Percentiles rank a stretch among this genome's conserved stretches.
Conservation (phyloP, 2,888 invertebrate species). For the Catocala nupta region DNA sequence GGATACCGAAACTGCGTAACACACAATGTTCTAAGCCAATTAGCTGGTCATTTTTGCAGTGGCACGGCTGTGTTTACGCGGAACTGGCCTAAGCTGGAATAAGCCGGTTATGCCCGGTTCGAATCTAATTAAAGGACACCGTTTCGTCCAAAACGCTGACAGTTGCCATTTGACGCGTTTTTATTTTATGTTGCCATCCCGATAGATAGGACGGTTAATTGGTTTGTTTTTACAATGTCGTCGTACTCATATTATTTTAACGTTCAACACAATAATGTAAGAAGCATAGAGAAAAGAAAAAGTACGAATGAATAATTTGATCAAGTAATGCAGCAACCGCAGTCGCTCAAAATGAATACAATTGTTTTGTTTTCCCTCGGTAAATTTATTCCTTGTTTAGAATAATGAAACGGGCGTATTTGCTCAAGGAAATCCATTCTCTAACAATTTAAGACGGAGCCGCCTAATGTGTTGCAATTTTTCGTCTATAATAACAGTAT, state of each 20-base stretch:
- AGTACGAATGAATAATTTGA: constrained; percentile 78
- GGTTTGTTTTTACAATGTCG: constrained; percentile 66
- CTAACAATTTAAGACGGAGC: constrained; percentile 80
- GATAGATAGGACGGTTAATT: constrained; percentile 70
- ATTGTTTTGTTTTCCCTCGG: constrained; percentile 84
- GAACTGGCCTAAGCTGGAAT: constrained; percentile 80
- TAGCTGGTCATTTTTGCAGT: constrained; percentile 85
- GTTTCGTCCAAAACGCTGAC: constrained; percentile 83
- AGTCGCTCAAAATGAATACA: constrained; percentile 82
- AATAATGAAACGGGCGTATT: constrained; percentile 84
- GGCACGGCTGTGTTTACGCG: constrained; percentile 74
- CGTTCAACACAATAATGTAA: constrained; percentile 46
- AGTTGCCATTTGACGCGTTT: constrained; percentile 78
- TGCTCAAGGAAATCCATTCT: constrained; percentile 82
- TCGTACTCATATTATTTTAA: constrained; percentile 53
- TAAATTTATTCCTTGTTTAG: constrained; percentile 85
- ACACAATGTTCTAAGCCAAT: constrained; percentile 84
- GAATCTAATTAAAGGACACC: constrained; percentile 86
- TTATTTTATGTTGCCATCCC: constrained; percentile 66
- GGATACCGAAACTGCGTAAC: constrained; percentile 81
- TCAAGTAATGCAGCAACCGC: constrained; percentile 82
- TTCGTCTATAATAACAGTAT: constrained; percentile 77
- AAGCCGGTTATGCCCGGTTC: constrained; percentile 84
- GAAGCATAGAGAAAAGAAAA: constrained; percentile 55
- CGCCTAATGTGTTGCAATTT: constrained; percentile 82